phyloP scores from a whole-genome alignment of 2,797 vertebrate species.

The Carduelis carduelis region DNA sequence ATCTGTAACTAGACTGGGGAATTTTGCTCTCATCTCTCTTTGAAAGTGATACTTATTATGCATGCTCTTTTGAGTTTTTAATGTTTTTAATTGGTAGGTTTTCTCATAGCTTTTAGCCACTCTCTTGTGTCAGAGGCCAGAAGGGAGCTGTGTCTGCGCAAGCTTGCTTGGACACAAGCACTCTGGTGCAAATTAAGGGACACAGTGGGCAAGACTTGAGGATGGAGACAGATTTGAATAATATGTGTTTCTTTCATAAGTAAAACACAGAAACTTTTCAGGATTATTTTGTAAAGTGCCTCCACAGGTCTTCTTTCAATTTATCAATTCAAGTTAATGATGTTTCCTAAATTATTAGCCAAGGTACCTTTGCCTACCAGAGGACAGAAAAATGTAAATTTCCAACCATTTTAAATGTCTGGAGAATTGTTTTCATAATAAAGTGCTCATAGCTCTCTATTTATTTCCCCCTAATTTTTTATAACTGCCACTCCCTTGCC shows the following conservation, averaged over 20 bases:
- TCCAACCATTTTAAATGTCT: background rate
- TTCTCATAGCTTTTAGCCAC: background rate
- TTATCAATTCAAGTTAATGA: background rate
- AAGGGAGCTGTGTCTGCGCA: background rate
- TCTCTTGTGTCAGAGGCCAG: background rate
- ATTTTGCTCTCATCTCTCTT: background rate
- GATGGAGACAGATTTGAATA: background rate
- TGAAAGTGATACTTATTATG: background rate
- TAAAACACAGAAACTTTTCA: background rate
- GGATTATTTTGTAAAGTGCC: background rate
- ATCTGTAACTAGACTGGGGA: background rate
- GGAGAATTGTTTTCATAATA: background rate
- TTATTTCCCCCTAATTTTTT: background rate
- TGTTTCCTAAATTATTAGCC: background rate
- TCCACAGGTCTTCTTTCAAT: background rate
- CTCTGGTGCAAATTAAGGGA: background rate
- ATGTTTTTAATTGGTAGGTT: background rate
- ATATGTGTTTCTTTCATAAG: background rate
- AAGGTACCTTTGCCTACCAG: background rate
- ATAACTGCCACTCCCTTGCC: fast-evolving
- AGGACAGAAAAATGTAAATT: background rate
- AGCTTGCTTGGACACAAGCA: background rate
- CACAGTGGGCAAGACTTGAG: background rate
- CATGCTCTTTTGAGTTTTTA: background rate
- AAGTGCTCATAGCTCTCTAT: background rate